A percentile compares a stretch with the other conserved stretches of the same genome.
Conservation (phyloP, 2,888 invertebrate species). For the Blomia tropicalis region DNA sequence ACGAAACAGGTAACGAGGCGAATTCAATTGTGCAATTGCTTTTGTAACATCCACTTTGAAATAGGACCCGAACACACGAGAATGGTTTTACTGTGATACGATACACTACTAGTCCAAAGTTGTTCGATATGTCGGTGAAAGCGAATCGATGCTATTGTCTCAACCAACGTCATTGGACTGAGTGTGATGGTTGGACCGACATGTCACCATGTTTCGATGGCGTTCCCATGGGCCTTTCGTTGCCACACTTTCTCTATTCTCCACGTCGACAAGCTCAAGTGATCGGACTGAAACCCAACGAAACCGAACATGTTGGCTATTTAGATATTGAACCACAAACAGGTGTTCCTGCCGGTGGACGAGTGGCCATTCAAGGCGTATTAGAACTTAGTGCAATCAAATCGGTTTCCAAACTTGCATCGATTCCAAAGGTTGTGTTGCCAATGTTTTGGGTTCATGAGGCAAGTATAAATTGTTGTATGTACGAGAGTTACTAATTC, state of each 20-base stretch:
- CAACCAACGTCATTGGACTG: neutral
- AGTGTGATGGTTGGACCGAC: conserved; percentile 8
- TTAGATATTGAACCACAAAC: neutral
- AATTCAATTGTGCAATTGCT: neutral
- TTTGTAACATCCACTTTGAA: neutral
- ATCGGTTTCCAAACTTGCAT: neutral
- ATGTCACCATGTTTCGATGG: conserved; percentile 9
- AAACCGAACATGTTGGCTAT: neutral
- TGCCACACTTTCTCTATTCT: neutral
- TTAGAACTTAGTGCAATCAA: neutral
- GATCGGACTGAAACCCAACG: neutral
- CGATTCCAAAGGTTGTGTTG: neutral
- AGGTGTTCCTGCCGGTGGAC: neutral
- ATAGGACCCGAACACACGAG: neutral
- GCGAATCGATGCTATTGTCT: neutral
- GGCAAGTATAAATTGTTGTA: neutral
- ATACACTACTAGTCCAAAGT: neutral
- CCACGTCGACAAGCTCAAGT: neutral
- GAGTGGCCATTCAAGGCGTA: neutral
- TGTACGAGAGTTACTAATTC: neutral
- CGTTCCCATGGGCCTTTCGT: neutral
- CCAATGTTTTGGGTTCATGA: neutral
- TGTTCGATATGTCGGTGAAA: neutral
- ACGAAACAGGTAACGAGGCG: neutral
- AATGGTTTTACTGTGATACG: conserved; percentile 1